Conservation (phyloP, 2,113 vertebrate genomes). For the Ovis canadensis region DNA sequence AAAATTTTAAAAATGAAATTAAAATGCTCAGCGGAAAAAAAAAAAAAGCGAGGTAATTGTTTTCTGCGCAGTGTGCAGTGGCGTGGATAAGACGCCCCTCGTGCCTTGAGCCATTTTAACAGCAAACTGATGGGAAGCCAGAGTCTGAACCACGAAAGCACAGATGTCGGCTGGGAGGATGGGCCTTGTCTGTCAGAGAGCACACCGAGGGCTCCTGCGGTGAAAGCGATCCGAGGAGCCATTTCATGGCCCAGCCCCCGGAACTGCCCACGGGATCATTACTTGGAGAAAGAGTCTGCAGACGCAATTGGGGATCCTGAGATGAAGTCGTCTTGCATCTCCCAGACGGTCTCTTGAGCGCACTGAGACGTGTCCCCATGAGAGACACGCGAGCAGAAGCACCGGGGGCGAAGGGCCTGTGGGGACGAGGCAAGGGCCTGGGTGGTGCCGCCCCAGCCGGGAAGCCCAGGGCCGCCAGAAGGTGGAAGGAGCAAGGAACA, state of each 20-base stretch:
- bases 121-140: neutral
- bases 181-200: neutral
- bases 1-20: neutral
- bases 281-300: neutral
- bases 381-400: neutral
- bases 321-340: neutral
- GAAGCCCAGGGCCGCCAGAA: neutral
- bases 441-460: accelerated
- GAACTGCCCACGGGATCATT: accelerated
- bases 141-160: neutral
- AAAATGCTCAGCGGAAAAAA: neutral
- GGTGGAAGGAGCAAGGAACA: too few relatives aligned
- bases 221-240: neutral
- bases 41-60: neutral
- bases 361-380: neutral
- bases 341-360: neutral
- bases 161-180: too few relatives aligned
- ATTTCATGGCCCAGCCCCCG: neutral
- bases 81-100: accelerated
- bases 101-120: accelerated
- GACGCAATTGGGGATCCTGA: neutral
- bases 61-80: accelerated
- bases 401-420: accelerated
- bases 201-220: accelerated
- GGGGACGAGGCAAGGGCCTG: too few relatives aligned